These are phyloP conservation scores for Anolis sagrei DNA, from an alignment of 2,113 vertebrate genomes.

Conservation along the genomic window DNA sequence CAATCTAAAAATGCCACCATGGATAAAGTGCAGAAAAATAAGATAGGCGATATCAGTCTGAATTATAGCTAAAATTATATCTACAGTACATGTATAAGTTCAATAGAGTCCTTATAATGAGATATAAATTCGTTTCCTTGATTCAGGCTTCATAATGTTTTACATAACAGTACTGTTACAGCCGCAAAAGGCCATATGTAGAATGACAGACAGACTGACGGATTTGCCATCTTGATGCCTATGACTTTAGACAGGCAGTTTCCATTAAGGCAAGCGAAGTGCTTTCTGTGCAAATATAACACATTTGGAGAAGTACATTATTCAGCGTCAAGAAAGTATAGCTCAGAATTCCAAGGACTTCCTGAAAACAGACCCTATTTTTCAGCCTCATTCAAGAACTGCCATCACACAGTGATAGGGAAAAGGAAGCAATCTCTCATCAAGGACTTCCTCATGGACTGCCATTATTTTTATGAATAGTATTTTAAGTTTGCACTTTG, in stretches of 20 bases:
- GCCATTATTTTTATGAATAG: neutral
- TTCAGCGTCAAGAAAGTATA: neutral
- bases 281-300: neutral
- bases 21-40: conserved; percentile 35
- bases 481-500: neutral
- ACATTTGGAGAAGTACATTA: neutral
- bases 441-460: neutral
- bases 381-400: neutral
- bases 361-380: neutral
- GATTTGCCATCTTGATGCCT: neutral
- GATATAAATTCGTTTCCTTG: neutral
- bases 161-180: neutral
- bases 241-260: neutral
- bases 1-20: neutral
- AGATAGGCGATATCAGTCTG: neutral
- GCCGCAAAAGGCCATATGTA: neutral
- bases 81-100: neutral
- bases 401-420: neutral
- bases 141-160: neutral
- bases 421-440: neutral
- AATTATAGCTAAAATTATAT: conserved; percentile 3
- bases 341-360: neutral
- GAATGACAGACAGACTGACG: neutral
- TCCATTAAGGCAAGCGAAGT: neutral
- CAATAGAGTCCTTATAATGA: neutral